These are phyloP conservation scores for Atherinosoma microstoma DNA, from an alignment of 2,797 vertebrate genomes.

Conservation along the genomic window DNA sequence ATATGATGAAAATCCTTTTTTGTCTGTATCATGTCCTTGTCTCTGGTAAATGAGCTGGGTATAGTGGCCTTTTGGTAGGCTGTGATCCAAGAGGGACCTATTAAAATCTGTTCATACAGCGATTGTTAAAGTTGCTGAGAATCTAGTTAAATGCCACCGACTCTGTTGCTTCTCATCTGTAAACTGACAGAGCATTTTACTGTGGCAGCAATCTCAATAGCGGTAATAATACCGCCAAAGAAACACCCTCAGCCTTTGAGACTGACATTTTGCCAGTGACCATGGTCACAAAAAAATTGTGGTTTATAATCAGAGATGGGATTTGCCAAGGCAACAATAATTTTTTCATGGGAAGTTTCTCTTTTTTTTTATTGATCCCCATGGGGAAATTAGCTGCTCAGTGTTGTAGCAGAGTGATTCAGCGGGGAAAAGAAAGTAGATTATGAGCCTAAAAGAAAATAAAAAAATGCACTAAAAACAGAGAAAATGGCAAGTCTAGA, in stretches of 20 bases:
- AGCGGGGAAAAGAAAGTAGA: constrained; percentile 6
- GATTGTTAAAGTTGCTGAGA: constrained; percentile 73
- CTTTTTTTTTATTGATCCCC: constrained; percentile 44
- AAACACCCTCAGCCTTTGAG: constrained; percentile 54
- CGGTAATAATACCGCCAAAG: constrained; percentile 58
- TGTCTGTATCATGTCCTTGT: constrained; percentile 60
- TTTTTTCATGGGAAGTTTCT: constrained; percentile 12
- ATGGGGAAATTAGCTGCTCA: constrained; percentile 26
- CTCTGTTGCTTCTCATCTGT: constrained; percentile 73
- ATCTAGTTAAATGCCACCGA: constrained; percentile 76
- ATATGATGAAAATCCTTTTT: constrained; percentile 62
- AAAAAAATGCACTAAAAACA: neutral
- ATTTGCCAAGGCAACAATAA: constrained; percentile 30
- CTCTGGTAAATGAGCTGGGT: constrained; percentile 73
- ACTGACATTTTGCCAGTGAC: constrained; percentile 63
- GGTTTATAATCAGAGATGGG: constrained; percentile 33
- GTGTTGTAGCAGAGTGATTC: constrained; percentile 21
- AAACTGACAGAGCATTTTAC: constrained; percentile 71
- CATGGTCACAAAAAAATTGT: constrained; percentile 34
- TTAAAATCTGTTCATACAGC: constrained; percentile 78
- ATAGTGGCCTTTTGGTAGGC: constrained; percentile 71
- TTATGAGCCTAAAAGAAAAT: constrained; percentile 27
- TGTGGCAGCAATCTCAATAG: constrained; percentile 43
- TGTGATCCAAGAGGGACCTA: constrained; percentile 76
- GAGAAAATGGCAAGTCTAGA: neutral